Percentiles rank a stretch among this genome's conserved stretches.
Conservation (phyloP, 2,888 invertebrate genomes). For the Cheilosia urbana region DNA sequence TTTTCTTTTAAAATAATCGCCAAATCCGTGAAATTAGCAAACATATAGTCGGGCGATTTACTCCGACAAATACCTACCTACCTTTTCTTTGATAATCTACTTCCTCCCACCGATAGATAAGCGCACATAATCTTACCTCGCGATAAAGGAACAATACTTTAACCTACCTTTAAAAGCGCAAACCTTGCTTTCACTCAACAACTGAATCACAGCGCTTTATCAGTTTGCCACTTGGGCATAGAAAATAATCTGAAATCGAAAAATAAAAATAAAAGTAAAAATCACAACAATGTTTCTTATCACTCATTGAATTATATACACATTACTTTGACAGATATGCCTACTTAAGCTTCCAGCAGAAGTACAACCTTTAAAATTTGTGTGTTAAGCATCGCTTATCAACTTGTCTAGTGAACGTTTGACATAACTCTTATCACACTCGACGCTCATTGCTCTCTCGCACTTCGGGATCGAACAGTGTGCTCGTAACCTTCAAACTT, state of each 20-base stretch:
- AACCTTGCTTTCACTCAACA: conserved; percentile 3
- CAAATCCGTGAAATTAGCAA: neutral
- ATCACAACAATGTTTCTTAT: conserved; percentile 47
- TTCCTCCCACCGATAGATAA: conserved; percentile 3
- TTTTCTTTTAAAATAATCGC: neutral
- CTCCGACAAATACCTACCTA: neutral
- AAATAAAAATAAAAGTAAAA: conserved; percentile 1
- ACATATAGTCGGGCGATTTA: no score
- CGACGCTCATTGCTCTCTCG: conserved; percentile 37
- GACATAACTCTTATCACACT: conserved; percentile 59
- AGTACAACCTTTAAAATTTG: neutral
- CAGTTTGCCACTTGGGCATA: conserved; percentile 22
- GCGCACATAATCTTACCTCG: conserved; percentile 3
- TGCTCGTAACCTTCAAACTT: conserved; percentile 50
- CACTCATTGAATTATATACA: neutral
- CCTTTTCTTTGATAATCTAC: neutral
- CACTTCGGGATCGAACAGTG: conserved; percentile 1
- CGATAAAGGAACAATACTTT: neutral
- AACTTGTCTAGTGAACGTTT: conserved; percentile 52
- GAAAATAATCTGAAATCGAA: conserved; percentile 11
- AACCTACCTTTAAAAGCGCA: neutral
- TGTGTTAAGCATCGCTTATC: conserved; percentile 42
- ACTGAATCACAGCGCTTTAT: conserved; percentile 26
- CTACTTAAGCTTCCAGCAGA: conserved; percentile 6
- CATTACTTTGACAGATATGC: conserved; percentile 4